These are phyloP conservation scores for Zaprionus ghesquierei DNA, from an alignment of 1,140 invertebrate genomes.

Conservation along the genomic window DNA sequence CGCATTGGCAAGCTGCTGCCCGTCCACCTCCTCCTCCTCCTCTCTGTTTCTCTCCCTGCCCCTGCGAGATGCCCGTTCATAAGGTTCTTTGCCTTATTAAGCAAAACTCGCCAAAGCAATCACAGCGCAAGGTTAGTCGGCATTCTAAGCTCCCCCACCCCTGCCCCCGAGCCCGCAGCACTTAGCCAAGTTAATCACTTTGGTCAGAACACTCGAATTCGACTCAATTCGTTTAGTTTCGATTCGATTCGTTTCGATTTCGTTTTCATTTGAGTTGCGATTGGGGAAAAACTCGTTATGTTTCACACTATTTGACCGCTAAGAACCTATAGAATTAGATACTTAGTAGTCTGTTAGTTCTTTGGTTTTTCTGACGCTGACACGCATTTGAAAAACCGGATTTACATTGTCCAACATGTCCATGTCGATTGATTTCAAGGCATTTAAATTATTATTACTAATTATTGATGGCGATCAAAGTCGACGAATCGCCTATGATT, in stretches of 20 bases:
- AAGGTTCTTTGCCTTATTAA: conserved; percentile 78
- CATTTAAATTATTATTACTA: too few species aligned
- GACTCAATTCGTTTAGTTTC: conserved; percentile 22
- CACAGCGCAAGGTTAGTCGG: conserved; percentile 67
- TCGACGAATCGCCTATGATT: conserved; percentile 27
- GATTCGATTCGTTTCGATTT: conserved; percentile 9
- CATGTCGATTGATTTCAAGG: conserved; percentile 31
- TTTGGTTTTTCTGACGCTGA: not conserved
- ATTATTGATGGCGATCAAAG: conserved; percentile 20
- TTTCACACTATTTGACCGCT: conserved; percentile 1
- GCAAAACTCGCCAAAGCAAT: conserved; percentile 54
- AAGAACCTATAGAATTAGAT: not conserved
- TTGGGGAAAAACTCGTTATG: conserved; percentile 18
- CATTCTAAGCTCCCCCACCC: conserved; percentile 55
- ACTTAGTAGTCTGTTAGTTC: not conserved
- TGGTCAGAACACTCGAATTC: conserved; percentile 67
- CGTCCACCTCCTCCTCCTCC: conserved; percentile 9
- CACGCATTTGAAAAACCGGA: conserved; percentile 30
- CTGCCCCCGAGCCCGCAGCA: conserved; percentile 8
- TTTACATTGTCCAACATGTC: not conserved
- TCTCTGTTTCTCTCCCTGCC: conserved; percentile 8
- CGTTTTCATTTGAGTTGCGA: not conserved
- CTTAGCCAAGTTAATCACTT: conserved; percentile 64
- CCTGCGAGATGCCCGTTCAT: conserved; percentile 43
- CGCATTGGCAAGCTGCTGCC: not conserved